A percentile compares a stretch with the other conserved stretches of the same genome.
Conservation (phyloP, 2,888 invertebrate genomes). For the Dryobota labecula region DNA sequence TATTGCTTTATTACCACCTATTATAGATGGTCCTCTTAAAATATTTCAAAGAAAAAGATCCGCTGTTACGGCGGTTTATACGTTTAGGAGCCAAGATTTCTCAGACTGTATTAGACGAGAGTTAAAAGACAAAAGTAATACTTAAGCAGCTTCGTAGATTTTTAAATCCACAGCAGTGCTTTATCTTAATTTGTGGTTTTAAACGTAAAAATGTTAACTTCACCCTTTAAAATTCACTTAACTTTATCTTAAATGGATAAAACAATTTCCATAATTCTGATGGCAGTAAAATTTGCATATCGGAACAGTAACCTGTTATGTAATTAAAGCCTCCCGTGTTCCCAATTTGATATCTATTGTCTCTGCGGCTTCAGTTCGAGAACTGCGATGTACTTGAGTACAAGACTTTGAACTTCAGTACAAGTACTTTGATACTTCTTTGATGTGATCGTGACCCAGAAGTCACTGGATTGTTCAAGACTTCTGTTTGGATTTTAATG, state of each 20-base stretch:
- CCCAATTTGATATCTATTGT: slow-evolving; percentile 56
- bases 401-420: slow-evolving; percentile 32
- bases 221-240: slow-evolving; percentile 17
- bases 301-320: slow-evolving; percentile 43
- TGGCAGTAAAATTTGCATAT: slow-evolving; percentile 52
- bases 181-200: slow-evolving; percentile 4
- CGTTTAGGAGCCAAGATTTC: not conserved
- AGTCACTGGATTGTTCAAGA: slow-evolving; percentile 31
- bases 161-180: not conserved
- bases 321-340: slow-evolving; percentile 47
- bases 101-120: not conserved
- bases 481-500: slow-evolving; percentile 44
- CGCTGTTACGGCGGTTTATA: not conserved
- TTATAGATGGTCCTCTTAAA: too few relatives aligned
- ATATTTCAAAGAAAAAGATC: not conserved
- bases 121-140: not conserved
- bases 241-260: slow-evolving; percentile 34
- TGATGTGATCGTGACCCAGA: slow-evolving; percentile 52
- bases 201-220: slow-evolving; percentile 12
- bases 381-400: slow-evolving; percentile 33
- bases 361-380: slow-evolving; percentile 36
- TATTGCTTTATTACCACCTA: too few relatives aligned
- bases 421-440: slow-evolving; percentile 39
- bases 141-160: not conserved
- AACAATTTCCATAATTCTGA: slow-evolving; percentile 49